A percentile compares a stretch with the other conserved stretches of the same genome.
Conservation (phyloP, 2,113 vertebrate species). For the Sinocyclocheilus anshuiensis region DNA sequence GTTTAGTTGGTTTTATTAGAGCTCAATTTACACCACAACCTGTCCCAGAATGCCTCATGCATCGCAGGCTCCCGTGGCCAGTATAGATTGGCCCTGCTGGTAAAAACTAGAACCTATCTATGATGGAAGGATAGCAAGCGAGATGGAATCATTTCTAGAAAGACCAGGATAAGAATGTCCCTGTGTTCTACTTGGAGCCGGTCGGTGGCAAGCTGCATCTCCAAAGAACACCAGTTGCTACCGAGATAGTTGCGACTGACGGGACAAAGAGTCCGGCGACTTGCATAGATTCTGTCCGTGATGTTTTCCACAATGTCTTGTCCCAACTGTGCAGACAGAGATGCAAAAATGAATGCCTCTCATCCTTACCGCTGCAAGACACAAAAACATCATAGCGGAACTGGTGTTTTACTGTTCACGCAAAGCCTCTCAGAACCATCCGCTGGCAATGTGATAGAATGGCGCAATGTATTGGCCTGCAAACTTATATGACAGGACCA, state of each 20-base stretch:
- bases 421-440: constrained; percentile 64
- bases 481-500: constrained; percentile 56
- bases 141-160: constrained; percentile 58
- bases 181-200: constrained; percentile 57
- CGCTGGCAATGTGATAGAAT: constrained; percentile 65
- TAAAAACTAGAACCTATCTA: constrained; percentile 45
- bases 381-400: constrained; percentile 74
- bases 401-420: constrained; percentile 39
- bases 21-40: constrained; percentile 51
- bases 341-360: constrained; percentile 53
- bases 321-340: constrained; percentile 75
- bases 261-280: constrained; percentile 72
- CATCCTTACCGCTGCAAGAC: constrained; percentile 71
- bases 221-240: constrained; percentile 62
- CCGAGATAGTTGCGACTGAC: constrained; percentile 63
- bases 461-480: constrained; percentile 64
- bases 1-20: background rate
- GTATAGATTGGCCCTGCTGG: constrained; percentile 54
- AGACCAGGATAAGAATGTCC: constrained; percentile 62
- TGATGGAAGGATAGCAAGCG: constrained; percentile 55
- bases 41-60: constrained; percentile 56
- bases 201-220: constrained; percentile 58
- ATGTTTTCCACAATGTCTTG: constrained; percentile 74
- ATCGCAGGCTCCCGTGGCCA: constrained; percentile 57
- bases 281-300: constrained; percentile 73